Evolutionary conservation across 2,797 vertebrate genomes (phyloP).

Genomic region (Meriones psammophilus): DNA sequence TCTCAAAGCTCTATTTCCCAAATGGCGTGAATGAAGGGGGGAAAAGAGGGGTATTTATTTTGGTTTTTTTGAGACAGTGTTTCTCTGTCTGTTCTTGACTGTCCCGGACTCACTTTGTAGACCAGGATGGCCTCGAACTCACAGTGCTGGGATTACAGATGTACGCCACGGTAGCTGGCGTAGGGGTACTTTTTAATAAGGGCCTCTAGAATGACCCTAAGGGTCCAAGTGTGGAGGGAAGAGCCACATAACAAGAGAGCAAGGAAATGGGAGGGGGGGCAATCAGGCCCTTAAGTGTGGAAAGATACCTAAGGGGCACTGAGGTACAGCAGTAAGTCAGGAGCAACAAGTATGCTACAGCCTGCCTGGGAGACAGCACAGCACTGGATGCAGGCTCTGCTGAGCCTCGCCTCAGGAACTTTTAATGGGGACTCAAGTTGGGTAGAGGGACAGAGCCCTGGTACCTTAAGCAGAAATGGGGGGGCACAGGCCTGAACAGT

Average conservation of each 20-base stretch:
- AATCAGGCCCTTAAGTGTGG: neutral
- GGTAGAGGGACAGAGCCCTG: neutral
- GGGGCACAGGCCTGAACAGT: neutral
- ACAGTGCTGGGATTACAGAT: neutral
- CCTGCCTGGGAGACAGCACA: neutral
- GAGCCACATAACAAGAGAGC: neutral
- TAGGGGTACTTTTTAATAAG: neutral
- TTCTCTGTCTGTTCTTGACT: neutral
- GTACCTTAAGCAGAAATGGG: neutral
- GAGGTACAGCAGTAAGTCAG: neutral
- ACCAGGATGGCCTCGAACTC: neutral
- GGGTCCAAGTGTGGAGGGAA: neutral
- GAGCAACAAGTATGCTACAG: neutral
- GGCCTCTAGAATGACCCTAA: neutral
- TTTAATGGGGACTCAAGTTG: neutral
- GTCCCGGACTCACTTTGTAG: neutral
- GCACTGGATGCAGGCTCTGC: neutral
- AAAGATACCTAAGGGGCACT: neutral
- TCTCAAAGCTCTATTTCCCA: too few species aligned
- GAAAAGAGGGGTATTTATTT: neutral
- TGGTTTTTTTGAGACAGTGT: neutral
- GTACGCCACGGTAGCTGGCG: neutral
- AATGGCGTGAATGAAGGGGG: too few species aligned
- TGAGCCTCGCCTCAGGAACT: neutral
- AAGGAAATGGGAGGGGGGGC: neutral